Evolutionary conservation across 2,797 vertebrate genomes (phyloP).

Genomic region (Chanos chanos): DNA sequence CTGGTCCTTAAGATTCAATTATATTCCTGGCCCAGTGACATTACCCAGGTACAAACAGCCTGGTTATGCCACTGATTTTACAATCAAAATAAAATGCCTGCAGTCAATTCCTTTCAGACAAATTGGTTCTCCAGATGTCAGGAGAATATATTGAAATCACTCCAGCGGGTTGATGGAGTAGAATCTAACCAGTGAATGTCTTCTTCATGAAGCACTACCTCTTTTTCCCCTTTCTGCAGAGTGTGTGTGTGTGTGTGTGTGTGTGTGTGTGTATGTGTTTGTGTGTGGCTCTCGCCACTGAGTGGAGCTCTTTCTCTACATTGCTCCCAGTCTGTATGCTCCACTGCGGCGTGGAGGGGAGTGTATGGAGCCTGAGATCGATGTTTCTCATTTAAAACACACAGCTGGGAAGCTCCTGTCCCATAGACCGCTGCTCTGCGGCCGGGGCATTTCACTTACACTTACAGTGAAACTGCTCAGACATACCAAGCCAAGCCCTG

Average conservation of each 20-base stretch:
- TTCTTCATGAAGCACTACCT: too few relatives aligned
- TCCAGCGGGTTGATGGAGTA: too few relatives aligned
- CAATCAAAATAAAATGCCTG: too few relatives aligned
- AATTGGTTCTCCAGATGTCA: too few relatives aligned
- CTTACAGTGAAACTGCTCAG: conserved; percentile 25
- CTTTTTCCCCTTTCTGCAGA: too few relatives aligned
- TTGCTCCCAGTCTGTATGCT: conserved; percentile 36
- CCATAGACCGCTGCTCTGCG: conserved; percentile 56
- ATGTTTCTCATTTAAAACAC: conserved; percentile 66
- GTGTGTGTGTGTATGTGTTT: not conserved
- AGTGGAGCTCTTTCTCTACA: conserved; percentile 64
- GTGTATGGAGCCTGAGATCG: conserved; percentile 46
- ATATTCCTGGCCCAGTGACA: too few relatives aligned
- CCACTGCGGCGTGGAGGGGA: conserved; percentile 39
- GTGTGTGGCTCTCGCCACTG: conserved; percentile 58
- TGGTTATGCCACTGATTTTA: too few relatives aligned
- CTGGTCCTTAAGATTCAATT: too few relatives aligned
- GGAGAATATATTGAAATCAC: too few relatives aligned
- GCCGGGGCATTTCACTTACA: conserved; percentile 56
- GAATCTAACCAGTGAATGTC: too few relatives aligned
- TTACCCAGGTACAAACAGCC: too few relatives aligned
- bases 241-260: not conserved
- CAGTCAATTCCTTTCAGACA: too few relatives aligned
- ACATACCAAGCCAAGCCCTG: conserved; percentile 25
- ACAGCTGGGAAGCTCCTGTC: conserved; percentile 64